These are phyloP conservation scores for Sceloporus tristichus DNA, from an alignment of 2,113 vertebrate species.

Conservation along the genomic window DNA sequence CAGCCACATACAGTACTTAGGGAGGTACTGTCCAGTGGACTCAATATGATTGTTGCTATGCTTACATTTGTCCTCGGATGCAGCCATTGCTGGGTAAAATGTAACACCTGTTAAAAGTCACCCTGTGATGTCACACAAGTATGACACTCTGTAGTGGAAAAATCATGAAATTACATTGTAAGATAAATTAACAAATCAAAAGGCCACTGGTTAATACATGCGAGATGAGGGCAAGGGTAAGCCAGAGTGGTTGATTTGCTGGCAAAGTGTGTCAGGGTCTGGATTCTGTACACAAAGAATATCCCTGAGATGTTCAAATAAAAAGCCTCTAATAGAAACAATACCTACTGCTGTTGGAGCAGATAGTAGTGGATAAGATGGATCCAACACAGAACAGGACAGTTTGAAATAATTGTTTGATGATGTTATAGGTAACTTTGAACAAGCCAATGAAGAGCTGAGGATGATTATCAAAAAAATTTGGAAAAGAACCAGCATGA, in stretches of 20 bases:
- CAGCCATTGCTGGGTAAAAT: not conserved
- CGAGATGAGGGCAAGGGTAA: not conserved
- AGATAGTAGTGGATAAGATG: not conserved
- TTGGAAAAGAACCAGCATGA: constrained; percentile 99
- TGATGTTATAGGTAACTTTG: constrained; percentile 89
- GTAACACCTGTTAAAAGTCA: not conserved
- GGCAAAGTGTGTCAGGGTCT: not conserved
- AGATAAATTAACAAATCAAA: not conserved
- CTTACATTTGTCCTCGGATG: not conserved
- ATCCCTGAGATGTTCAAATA: not conserved
- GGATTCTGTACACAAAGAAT: not conserved
- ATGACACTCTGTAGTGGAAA: not conserved
- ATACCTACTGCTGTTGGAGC: not conserved
- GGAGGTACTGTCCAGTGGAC: not conserved
- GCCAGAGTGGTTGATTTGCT: not conserved
- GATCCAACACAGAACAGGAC: not conserved
- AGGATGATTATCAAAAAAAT: constrained; percentile 96
- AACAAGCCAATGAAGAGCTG: constrained; percentile 96
- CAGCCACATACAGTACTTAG: not conserved
- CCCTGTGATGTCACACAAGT: not conserved
- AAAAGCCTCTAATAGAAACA: not conserved
- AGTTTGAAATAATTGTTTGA: rapidly evolving
- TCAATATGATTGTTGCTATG: not conserved
- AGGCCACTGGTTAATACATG: not conserved
- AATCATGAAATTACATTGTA: not conserved